Base-by-base conservation (phyloP, 1,140 invertebrate genomes). In the Drosophila kikkawai region DNA sequence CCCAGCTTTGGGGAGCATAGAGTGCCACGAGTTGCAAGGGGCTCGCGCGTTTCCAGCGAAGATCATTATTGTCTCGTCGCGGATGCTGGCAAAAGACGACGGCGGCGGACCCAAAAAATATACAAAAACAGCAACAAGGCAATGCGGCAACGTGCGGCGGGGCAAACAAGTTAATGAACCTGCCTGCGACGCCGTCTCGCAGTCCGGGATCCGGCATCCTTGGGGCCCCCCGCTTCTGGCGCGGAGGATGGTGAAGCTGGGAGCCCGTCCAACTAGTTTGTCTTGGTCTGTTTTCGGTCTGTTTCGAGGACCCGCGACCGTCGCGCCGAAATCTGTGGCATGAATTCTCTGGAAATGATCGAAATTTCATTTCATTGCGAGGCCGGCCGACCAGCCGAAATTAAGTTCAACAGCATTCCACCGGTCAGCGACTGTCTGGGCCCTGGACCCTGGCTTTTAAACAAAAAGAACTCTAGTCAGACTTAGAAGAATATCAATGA, bases 41-140 rank as follows among this genome's bases (percentile, higher is more conserved):
- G 64, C 63, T 82, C 79, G 74, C 66, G 73, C 66, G 73, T 73
- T 88, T 88, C 84, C 84, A 88, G 77, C 37, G 84, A 88, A 90
- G 84, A 88, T 88, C 84, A 88, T 88, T 88, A 88, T 84, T 88
- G 84, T 90, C 84, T 88, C 80, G 84, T 68, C 78, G 80, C 84
- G 77, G 68, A 82, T 85, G 82, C 78, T 80, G 68, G 65, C 45
- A 51, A 37, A n/a, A 42, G 37, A 44, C 55, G 50, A 34, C 26
- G 39, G 6, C 47, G 39, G n/a, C 73, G 59, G 70, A 58, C 65
- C 61, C 51, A 69, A 74, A 86, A 55, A 55, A 55, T 22, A 26
- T 7, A 37, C 41, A 63, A 69, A 37, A 51, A 19, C 50, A 55
- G 26, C 41, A 61, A 57, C 51, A 69, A 55, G 34, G 67, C 60